Evolutionary conservation across 2,797 vertebrate genomes (phyloP).

Genomic region (Sebastes goodei): DNA sequence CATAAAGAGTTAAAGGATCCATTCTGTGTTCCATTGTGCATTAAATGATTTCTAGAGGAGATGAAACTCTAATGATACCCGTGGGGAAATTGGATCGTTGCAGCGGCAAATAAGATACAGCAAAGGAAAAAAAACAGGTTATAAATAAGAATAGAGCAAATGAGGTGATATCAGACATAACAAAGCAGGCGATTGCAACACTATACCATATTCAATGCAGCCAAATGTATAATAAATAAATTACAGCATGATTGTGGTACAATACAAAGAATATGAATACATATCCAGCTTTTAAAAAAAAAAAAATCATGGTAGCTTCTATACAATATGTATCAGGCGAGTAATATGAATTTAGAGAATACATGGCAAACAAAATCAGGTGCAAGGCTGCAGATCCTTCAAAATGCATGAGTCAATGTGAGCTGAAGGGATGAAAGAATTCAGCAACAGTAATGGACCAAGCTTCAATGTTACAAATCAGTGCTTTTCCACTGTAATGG

Average conservation of each 20-base stretch:
- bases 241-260: background rate
- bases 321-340: background rate
- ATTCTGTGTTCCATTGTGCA: conserved; percentile 58
- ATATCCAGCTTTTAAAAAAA: background rate
- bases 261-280: background rate
- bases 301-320: background rate
- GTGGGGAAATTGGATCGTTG: conserved; percentile 50
- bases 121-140: conserved; percentile 34
- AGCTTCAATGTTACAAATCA: conserved; percentile 3
- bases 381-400: background rate
- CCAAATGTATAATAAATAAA: background rate
- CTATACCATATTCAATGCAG: background rate
- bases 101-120: conserved; percentile 52
- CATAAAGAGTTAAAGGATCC: conserved; percentile 40
- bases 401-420: background rate
- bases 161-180: conserved; percentile 25
- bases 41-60: conserved; percentile 56
- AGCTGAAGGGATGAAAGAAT: background rate
- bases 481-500: background rate
- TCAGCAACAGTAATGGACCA: background rate
- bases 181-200: conserved; percentile 15
- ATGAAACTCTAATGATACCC: conserved; percentile 57
- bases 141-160: conserved; percentile 43
- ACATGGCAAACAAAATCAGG: background rate
- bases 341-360: background rate